phyloP scores from a whole-genome alignment of 2,797 vertebrate species.

The Kryptopterus vitreolus region DNA sequence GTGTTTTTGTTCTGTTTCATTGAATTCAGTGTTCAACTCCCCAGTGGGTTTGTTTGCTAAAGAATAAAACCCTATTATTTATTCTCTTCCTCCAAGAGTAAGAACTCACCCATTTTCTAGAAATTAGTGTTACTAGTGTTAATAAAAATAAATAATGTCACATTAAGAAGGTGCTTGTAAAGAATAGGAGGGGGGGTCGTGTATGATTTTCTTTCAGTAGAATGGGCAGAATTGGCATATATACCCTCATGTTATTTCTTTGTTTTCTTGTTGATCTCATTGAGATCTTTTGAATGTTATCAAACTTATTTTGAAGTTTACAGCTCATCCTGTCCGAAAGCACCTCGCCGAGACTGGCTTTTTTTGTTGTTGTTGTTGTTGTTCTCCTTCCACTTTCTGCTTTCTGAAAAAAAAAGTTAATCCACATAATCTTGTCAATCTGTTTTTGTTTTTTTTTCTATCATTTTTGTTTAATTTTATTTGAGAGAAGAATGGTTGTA shows the following conservation, averaged over 20 bases:
- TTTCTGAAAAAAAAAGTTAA: slow-evolving; percentile 43
- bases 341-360: slow-evolving; percentile 41
- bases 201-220: slow-evolving; percentile 49
- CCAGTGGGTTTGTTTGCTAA: background rate
- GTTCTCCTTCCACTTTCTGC: slow-evolving; percentile 51
- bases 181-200: background rate
- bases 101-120: slow-evolving; percentile 25
- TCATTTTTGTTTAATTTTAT: slow-evolving; percentile 71
- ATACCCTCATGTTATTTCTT: slow-evolving; percentile 49
- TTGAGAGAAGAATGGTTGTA: slow-evolving; percentile 71
- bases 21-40: slow-evolving; percentile 18
- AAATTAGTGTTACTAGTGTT: slow-evolving; percentile 37
- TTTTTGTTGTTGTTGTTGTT: slow-evolving; percentile 36
- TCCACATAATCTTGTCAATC: slow-evolving; percentile 33
- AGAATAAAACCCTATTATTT: slow-evolving; percentile 31
- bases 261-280: slow-evolving; percentile 79
- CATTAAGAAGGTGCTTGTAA: slow-evolving; percentile 22
- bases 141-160: slow-evolving; percentile 35
- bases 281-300: slow-evolving; percentile 83
- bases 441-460: slow-evolving; percentile 62
- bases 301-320: slow-evolving; percentile 92
- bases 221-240: slow-evolving; percentile 52
- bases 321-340: slow-evolving; percentile 56
- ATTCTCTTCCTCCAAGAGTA: slow-evolving; percentile 36
- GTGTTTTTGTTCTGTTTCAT: slow-evolving; percentile 40